Base-by-base conservation (phyloP, 2,797 vertebrate genomes). In the Rhinichthys osculus region DNA sequence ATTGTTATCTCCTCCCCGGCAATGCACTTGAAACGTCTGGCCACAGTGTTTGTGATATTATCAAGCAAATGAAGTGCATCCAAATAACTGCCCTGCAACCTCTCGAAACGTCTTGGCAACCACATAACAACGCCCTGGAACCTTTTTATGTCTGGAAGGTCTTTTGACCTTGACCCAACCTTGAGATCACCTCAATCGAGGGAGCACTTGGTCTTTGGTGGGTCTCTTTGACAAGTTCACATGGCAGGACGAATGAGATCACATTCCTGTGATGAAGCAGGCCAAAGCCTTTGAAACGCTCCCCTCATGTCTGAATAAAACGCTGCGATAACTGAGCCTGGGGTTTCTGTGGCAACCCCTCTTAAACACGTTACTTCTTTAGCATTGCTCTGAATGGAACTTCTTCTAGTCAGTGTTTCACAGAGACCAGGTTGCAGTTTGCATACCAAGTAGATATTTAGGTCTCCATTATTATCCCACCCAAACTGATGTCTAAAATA, bases 131-230 rank as follows among this genome's bases (percentile, higher is more conserved):
- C n/a, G 19, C 44, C 23, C 35, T 38, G 33, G 35, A 57, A 35
- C 40, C 14, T 52, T 30, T 10, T 59, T n/a, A 1, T 13, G n/a
- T 62, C n/a, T 13, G 2, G 59, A 64, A 64, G 59, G 59, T 64
- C n/a, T 64, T 62, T 64, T 64, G n/a, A 66, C 16, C 30, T 66
- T 8, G 64, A 66, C 38, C 16, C 35, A 23, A 27, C 44, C 10
- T 82, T 59, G 4, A 67, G 66, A 67, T 74, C 47, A 27, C 42
- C 38, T 7, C 78, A 73, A 57, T 71, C 38, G 17, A 73, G 50
- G 16, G 16, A 81, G 59, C 67, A 80, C 81, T 86, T 86, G 17
- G 74, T 79, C 87, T 87, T 90, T 88, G 83, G 62, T 83, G 70
- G 38, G 54, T 82, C 19, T 82, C 21, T 80, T 66, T 79, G 78